Evolutionary conservation across 2,888 invertebrate species (phyloP), one percentile per base, ranked within the genome.

Genomic region (Neoascia interrupta): DNA sequence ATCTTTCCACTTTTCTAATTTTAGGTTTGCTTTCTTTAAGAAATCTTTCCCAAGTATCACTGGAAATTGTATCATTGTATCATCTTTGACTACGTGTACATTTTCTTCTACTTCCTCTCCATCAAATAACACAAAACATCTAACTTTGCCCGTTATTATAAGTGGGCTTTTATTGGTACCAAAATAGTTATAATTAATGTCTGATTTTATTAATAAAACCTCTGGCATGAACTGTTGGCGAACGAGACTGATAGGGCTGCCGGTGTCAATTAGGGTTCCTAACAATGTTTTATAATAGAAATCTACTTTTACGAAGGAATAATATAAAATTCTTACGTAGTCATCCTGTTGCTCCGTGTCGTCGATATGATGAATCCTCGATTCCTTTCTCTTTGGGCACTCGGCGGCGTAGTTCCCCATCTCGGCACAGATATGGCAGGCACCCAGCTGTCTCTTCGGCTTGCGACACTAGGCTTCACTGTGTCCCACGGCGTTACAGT

Each of bases 381-480:
- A 13, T 23, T 21, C 18, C 21, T 43, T 54, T 28, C 37, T 47
- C 4, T 61, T 61, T 31, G 34, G 47, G 3, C 28, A 47, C 4
- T 23, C 16, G 1, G 39, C 28, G 5, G 37, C 39, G 5, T 39
- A 41, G 26, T 75, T 54, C 1, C 26, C 56, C 15, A 39, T 16
- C 10, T 36, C 45, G 5, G 41, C 69, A 26, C 61, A 75, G 13
- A 28, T 51, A 5, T 34, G 56, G 19, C 75, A 75, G 6, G 69
- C 54, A 11, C 63, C 69, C 11, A 16, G 15, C 15, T 68, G 37
- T 8, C 53, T 43, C 16, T 45, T 58, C 2, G 58, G 28, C 15
- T 60, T 66, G 36, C 11, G 19, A 53, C 73, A 74, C n/a, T 61
- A 47, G 6, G 69, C 54, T 4, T 68, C 61, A 26, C 49, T 26